Evolutionary conservation across 2,888 invertebrate species (phyloP).

Genomic region (Spilarctia lutea): DNA sequence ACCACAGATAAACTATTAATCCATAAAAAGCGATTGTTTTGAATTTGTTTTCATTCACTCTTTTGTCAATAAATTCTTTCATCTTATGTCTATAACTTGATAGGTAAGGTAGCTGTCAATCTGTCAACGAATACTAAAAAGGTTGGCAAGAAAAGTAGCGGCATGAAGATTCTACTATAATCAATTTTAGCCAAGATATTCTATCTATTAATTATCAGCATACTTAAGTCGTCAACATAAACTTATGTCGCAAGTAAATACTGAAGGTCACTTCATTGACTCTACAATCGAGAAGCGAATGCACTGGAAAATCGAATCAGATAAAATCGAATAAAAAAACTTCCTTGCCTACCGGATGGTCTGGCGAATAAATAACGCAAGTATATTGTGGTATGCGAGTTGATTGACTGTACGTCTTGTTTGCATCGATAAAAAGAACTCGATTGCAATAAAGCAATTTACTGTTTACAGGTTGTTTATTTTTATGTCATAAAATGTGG

Average conservation of each 20-base stretch:
- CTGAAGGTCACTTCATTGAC: background rate
- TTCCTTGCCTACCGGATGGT: slow-evolving; percentile 50
- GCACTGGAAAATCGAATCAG: slow-evolving; percentile 25
- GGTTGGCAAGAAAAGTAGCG: background rate
- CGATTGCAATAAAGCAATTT: slow-evolving; percentile 51
- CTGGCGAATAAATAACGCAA: slow-evolving; percentile 50
- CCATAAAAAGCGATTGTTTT: background rate
- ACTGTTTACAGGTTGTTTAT: slow-evolving; percentile 48
- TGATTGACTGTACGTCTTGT: slow-evolving; percentile 47
- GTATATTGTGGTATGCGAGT: slow-evolving; percentile 40
- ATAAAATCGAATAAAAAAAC: slow-evolving; percentile 55
- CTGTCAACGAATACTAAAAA: background rate
- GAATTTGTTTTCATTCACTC: too few species aligned
- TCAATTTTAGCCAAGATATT: background rate
- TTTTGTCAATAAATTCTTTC: too few species aligned
- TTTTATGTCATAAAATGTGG: slow-evolving; percentile 52
- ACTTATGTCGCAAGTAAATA: background rate
- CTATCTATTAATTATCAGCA: background rate
- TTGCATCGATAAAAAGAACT: slow-evolving; percentile 42
- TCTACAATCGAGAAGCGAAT: slow-evolving; percentile 1
- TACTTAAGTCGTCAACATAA: background rate
- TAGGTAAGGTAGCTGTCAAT: background rate
- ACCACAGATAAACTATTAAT: background rate
- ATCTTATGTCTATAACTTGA: background rate
- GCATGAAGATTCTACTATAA: background rate